A percentile compares a stretch with the other conserved stretches of the same genome.
Conservation (phyloP, 2,888 invertebrate species). For the Agrenia bidenticulata region DNA sequence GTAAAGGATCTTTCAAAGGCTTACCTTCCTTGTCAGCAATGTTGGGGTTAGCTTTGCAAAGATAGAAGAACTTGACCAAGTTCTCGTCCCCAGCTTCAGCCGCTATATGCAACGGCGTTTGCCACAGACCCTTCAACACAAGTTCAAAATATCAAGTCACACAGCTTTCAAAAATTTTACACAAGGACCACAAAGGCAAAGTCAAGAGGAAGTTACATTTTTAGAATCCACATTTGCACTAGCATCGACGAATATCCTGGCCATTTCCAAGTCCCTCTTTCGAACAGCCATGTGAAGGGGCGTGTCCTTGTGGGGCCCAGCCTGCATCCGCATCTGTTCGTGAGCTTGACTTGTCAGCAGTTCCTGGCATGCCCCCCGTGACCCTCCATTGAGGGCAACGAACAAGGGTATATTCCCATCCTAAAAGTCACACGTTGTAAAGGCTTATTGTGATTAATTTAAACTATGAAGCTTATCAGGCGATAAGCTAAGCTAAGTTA, state of each 20-base stretch:
- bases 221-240: constrained; percentile 88
- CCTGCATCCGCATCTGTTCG: constrained; percentile 69
- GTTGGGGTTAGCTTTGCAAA: constrained; percentile 89
- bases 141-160: constrained; percentile 1
- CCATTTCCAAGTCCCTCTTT: constrained; percentile 88
- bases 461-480: not conserved
- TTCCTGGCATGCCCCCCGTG: constrained; percentile 92
- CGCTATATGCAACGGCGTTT: constrained; percentile 88
- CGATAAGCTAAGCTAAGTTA: not conserved
- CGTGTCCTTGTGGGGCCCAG: constrained; percentile 74
- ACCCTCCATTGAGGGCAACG: constrained; percentile 90
- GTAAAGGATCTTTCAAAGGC: too few relatives aligned
- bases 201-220: too few relatives aligned
- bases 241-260: constrained; percentile 85
- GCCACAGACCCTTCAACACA: constrained; percentile 72
- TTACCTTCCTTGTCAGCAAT: constrained; percentile 87
- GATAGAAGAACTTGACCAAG: constrained; percentile 91
- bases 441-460: not conserved
- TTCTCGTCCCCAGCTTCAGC: constrained; percentile 94
- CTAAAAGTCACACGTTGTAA: constrained; percentile 17
- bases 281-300: constrained; percentile 94
- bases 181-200: too few relatives aligned
- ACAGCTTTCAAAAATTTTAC: not conserved
- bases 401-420: constrained; percentile 75
- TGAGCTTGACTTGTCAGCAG: constrained; percentile 82